phyloP scores from a whole-genome alignment of 2,113 vertebrate genomes.

The Crotalus viridis region DNA sequence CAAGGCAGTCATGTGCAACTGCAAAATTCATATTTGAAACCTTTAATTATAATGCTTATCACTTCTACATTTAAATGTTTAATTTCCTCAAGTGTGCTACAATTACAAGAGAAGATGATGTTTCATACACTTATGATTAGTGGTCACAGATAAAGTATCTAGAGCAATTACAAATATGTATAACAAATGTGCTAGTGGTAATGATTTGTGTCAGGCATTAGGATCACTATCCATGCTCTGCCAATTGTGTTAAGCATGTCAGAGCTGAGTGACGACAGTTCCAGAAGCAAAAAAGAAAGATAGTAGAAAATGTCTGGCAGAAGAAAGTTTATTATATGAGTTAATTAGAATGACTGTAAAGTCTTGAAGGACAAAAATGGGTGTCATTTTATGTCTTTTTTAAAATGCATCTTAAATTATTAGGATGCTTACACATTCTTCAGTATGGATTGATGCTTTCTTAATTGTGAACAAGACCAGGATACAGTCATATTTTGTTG shows the following conservation, averaged over 20 bases:
- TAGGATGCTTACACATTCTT: background rate
- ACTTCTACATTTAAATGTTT: constrained; percentile 30
- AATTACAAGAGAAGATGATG: constrained; percentile 27
- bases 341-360: constrained; percentile 19
- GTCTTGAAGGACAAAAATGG: background rate
- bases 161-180: constrained; percentile 26
- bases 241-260: background rate
- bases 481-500: background rate
- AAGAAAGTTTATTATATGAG: constrained; percentile 16
- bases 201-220: constrained; percentile 28
- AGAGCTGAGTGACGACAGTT: background rate
- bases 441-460: background rate
- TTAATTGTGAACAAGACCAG: constrained; percentile 13
- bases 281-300: constrained; percentile 3
- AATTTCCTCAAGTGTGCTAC: constrained; percentile 29
- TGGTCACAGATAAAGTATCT: constrained; percentile 12
- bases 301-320: background rate
- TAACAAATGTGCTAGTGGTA: constrained; percentile 18
- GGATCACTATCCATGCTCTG: constrained; percentile 12
- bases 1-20: background rate
- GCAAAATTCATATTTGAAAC: background rate
- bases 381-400: background rate
- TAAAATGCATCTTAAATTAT: constrained; percentile 1
- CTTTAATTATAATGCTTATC: constrained; percentile 11
- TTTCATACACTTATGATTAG: background rate